A percentile compares a stretch with the other conserved stretches of the same genome.
Conservation (phyloP, 2,888 invertebrate genomes). For the Cheilosia impressa region DNA sequence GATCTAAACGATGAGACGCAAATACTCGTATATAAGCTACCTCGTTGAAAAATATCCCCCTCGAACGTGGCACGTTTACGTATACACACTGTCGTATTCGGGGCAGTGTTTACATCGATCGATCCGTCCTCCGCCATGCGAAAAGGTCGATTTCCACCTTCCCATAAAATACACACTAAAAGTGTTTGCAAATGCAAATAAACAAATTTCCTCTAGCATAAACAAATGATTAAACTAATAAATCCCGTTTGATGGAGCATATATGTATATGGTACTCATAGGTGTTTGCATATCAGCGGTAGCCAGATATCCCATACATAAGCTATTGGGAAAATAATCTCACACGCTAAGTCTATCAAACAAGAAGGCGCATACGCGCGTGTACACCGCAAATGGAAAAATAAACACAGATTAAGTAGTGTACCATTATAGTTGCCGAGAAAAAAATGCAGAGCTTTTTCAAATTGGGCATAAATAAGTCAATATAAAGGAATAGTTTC, state of each 20-base stretch:
- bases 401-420: background rate
- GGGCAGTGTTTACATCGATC: slow-evolving; percentile 40
- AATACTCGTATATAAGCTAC: slow-evolving; percentile 22
- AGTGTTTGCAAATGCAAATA: slow-evolving; percentile 55
- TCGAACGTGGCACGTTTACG: slow-evolving; percentile 14
- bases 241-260: background rate
- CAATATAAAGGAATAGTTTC: too few species aligned
- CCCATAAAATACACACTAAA: slow-evolving; percentile 16
- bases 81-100: slow-evolving; percentile 25
- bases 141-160: slow-evolving; percentile 10
- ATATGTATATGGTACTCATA: slow-evolving; percentile 3
- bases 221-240: slow-evolving; percentile 39
- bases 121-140: slow-evolving; percentile 14
- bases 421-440: background rate
- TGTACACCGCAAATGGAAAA: background rate
- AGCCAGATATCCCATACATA: slow-evolving; percentile 13
- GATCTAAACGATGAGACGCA: slow-evolving; percentile 35
- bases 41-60: slow-evolving; percentile 38
- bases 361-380: background rate
- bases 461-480: too few species aligned
- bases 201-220: slow-evolving; percentile 45
- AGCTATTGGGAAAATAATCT: slow-evolving; percentile 27
- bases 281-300: background rate
- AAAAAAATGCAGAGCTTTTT: background rate
- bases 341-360: slow-evolving; percentile 4